Evolutionary conservation across 2,888 invertebrate species (phyloP), one percentile per base, ranked within the genome.

Genomic region (Hypsopygia costalis): DNA sequence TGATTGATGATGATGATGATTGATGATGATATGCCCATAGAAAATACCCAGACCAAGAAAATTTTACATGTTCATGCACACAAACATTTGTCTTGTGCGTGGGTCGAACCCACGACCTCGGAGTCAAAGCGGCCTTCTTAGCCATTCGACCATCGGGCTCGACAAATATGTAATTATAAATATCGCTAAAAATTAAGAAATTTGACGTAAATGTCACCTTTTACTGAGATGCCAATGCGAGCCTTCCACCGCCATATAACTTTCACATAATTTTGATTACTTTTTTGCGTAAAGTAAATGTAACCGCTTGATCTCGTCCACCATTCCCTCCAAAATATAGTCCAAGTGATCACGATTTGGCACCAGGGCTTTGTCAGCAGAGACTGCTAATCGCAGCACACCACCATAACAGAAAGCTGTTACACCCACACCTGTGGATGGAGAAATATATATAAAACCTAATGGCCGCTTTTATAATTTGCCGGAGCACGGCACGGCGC

Each of bases 391-490:
- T 10, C 89, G 72, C 4, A 91, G 58, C 11, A 81, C 77, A 0
- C 82, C 85, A 5, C 80, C 81, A 49, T 91, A 91, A 34, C 80
- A 83, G 8, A 91, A 56, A 1, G 90, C 68, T 8, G 90, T 85
- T 34, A 89, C 68, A 7, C 90, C 88, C 20, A 91, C 58, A 30
- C 90, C 91, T 75, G 62, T 38, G 45, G 55, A 41, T 20, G 4
- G 25, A 30, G 4, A 28, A 30, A 31, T 30, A 12, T 25, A 10
- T 33, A 36, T 28, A 34, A 25, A n/a, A n/a, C n/a, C n/a, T n/a
- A n/a, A n/a, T n/a, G n/a, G n/a, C n/a, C n/a, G n/a, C n/a, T n/a
- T n/a, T n/a, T n/a, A n/a, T n/a, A n/a, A n/a, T n/a, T n/a, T n/a
- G n/a, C n/a, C n/a, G n/a, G n/a, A n/a, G n/a, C n/a, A n/a, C n/a